Base-by-base conservation (phyloP, 2,888 invertebrate species). In the Drosophila merina region DNA sequence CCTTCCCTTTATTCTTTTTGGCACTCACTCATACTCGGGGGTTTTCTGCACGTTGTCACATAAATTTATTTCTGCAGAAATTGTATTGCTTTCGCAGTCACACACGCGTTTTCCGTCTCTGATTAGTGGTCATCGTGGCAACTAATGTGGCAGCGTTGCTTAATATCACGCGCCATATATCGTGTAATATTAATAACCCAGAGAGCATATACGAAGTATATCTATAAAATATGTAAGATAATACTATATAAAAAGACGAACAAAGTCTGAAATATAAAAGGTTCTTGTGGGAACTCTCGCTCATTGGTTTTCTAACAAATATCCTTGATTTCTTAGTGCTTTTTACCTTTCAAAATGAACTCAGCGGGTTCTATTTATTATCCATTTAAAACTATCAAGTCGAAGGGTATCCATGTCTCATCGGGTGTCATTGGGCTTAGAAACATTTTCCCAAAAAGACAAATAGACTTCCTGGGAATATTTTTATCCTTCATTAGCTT, bases 91-190 rank as follows among this genome's bases (percentile, higher is more conserved):
- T 20, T 14, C 14, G 14, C 14, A 14, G 1, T 14, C 14, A 14
- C 14, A 14, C 14, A 14, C 14, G 14, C 14, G 14, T 14, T 14
- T 4, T 26, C 59, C 59, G 51, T 49, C 58, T 36, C 81, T 84
- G 77, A 77, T 77, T 77, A 80, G 77, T 77, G 81, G 66, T 77
- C 77, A 62, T 47, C 70, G 84, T 20, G 20, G 20, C 20, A 20
- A 20, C 66, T 84, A 84, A 77, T 78, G 77, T 80, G 77, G 77
- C 74, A 67, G 60, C 40, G 50, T 45, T 77, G 66, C 56, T 74
- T 70, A 80, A 78, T 77, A 78, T 84, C 81, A 80, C 75, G 77
- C 68, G 77, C 60, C 66, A 74, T 84, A 78, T 77, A 84, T 84
- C 80, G 67, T 77, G 55, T 51, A 74, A 74, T 44, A 74, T 66